Evolutionary conservation across 2,797 vertebrate genomes (phyloP).

Genomic region (Sebastes paucispinis): DNA sequence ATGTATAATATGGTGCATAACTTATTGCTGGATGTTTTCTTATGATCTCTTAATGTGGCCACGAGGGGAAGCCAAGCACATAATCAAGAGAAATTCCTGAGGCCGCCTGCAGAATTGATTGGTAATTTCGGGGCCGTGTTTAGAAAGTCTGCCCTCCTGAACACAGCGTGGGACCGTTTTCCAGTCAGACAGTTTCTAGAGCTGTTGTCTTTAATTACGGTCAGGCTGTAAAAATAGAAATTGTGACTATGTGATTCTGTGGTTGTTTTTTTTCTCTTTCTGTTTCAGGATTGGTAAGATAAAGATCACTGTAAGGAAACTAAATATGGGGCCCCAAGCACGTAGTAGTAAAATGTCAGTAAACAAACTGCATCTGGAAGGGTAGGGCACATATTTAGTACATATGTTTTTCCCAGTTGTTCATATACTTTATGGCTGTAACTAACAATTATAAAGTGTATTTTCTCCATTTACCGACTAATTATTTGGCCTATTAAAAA

Average conservation of each 20-base stretch:
- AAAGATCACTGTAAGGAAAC: conserved; percentile 49
- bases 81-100: conserved; percentile 69
- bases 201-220: conserved; percentile 74
- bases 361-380: conserved; percentile 41
- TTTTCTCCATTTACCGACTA: not conserved
- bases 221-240: conserved; percentile 62
- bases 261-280: conserved; percentile 49
- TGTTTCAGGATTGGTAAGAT: conserved; percentile 43
- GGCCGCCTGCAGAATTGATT: conserved; percentile 59
- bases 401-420: not conserved
- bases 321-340: conserved; percentile 9
- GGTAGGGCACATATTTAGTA: not conserved
- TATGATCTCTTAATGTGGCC: conserved; percentile 57
- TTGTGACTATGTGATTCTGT: conserved; percentile 60
- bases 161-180: conserved; percentile 57
- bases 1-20: conserved; percentile 11
- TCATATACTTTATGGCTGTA: not conserved
- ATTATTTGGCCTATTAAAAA: not conserved
- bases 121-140: conserved; percentile 61
- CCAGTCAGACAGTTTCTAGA: conserved; percentile 48
- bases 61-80: conserved; percentile 40
- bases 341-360: conserved; percentile 1
- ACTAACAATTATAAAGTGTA: not conserved
- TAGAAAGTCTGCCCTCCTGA: conserved; percentile 47
- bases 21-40: conserved; percentile 31